Evolutionary conservation across 1,140 invertebrate genomes (phyloP).

Genomic region (Lepidurus couesii): DNA sequence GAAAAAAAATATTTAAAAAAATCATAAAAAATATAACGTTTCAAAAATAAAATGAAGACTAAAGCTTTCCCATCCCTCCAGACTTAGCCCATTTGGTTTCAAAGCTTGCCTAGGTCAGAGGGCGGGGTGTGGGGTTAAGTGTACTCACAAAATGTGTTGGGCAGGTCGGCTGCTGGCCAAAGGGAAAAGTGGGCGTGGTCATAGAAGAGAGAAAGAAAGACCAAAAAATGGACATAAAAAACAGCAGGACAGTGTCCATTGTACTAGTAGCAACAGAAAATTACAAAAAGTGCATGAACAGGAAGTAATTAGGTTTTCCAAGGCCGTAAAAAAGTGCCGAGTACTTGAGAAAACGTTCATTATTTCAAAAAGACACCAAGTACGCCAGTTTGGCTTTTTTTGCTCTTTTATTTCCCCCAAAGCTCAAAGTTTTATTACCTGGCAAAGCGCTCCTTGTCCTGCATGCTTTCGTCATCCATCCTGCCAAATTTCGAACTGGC

Average conservation of each 20-base stretch:
- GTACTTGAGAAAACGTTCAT: neutral
- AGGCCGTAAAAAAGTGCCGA: constrained; percentile 27
- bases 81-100: too few species aligned
- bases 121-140: neutral
- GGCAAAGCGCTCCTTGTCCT: constrained; percentile 92
- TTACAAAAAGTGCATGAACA: neutral
- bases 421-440: constrained; percentile 54
- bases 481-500: constrained; percentile 67
- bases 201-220: constrained; percentile 22
- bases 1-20: too few species aligned
- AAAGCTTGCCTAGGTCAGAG: neutral
- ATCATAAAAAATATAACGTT: too few species aligned
- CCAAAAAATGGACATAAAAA: constrained; percentile 11
- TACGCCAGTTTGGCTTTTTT: neutral
- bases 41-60: too few species aligned
- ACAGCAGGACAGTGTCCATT: constrained; percentile 16
- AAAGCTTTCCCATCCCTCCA: too few species aligned
- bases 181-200: constrained; percentile 17
- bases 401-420: neutral
- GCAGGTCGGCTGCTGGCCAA: constrained; percentile 20
- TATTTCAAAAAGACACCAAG: neutral
- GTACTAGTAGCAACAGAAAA: constrained; percentile 14
- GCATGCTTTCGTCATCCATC: constrained; percentile 87
- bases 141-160: constrained; percentile 20
- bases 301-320: neutral